A percentile compares a stretch with the other conserved stretches of the same genome.
phyloP scores from a whole-genome alignment of 2,888 invertebrate species.

The Nowickia ferox region DNA sequence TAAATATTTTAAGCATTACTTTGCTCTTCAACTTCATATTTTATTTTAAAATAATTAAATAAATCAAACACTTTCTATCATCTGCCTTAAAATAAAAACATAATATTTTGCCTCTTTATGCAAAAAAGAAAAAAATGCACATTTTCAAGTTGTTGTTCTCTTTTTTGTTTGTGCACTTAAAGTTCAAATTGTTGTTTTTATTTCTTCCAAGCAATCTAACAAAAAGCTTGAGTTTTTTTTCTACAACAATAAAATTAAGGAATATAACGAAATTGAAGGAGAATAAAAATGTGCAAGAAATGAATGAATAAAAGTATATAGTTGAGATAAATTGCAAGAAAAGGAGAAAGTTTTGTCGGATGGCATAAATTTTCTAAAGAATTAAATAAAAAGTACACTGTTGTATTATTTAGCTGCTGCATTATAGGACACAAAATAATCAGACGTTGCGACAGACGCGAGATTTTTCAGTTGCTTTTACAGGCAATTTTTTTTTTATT shows the following conservation, averaged over 20 bases:
- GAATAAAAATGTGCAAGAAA: slow-evolving; percentile 42
- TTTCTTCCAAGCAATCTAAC: slow-evolving; percentile 57
- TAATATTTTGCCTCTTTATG: slow-evolving; percentile 38
- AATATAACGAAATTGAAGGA: slow-evolving; percentile 1
- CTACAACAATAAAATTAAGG: slow-evolving; percentile 1
- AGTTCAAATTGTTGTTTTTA: slow-evolving; percentile 41
- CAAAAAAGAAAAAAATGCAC: neutral
- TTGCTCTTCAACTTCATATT: neutral
- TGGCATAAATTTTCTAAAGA: slow-evolving; percentile 34
- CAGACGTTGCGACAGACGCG: slow-evolving; percentile 30
- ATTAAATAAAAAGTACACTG: neutral
- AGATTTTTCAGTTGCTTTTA: slow-evolving; percentile 4
- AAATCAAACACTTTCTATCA: neutral
- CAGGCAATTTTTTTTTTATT: slow-evolving; percentile 3
- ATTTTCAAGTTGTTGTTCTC: neutral
- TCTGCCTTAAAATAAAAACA: slow-evolving; percentile 36
- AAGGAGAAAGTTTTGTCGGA: slow-evolving; percentile 58
- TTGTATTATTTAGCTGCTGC: slow-evolving; percentile 26
- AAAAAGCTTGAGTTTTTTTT: slow-evolving; percentile 34
- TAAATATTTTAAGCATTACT: neutral
- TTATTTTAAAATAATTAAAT: neutral
- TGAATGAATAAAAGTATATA: slow-evolving; percentile 30
- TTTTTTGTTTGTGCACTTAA: neutral
- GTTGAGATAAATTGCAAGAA: slow-evolving; percentile 16
- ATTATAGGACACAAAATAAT: neutral